Percentiles rank a stretch among this genome's conserved stretches.
These are phyloP conservation scores for Alaudala cheleensis DNA, from an alignment of 2,113 vertebrate genomes.

Conservation along the genomic window DNA sequence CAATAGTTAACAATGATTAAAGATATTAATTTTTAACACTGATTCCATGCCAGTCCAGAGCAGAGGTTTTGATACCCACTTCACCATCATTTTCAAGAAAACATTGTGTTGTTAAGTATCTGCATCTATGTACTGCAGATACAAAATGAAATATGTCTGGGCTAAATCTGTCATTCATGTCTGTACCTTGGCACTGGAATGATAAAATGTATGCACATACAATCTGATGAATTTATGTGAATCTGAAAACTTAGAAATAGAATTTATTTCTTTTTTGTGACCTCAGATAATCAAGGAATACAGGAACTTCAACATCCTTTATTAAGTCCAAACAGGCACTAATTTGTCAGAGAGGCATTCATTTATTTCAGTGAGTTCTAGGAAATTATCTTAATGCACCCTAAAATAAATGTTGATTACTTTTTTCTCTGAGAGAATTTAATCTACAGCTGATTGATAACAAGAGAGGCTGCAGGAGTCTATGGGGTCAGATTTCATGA, in stretches of 20 bases:
- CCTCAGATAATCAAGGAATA: neutral
- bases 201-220: neutral
- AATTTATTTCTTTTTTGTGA: neutral
- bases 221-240: neutral
- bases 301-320: neutral
- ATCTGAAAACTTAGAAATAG: neutral
- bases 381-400: neutral
- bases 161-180: neutral
- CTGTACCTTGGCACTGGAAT: neutral
- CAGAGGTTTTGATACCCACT: neutral
- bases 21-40: neutral
- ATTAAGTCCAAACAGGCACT: neutral
- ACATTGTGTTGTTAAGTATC: neutral
- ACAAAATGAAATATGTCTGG: neutral
- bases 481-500: neutral
- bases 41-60: neutral
- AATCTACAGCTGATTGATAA: neutral
- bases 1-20: neutral
- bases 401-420: neutral
- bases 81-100: neutral
- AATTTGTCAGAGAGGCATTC: neutral
- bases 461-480: neutral
- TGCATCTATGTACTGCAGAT: neutral
- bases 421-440: neutral
- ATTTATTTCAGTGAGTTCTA: neutral